Evolutionary conservation across 2,797 vertebrate species (phyloP), one percentile per base, ranked within the genome.

Genomic region (Kryptolebias ocellatus): DNA sequence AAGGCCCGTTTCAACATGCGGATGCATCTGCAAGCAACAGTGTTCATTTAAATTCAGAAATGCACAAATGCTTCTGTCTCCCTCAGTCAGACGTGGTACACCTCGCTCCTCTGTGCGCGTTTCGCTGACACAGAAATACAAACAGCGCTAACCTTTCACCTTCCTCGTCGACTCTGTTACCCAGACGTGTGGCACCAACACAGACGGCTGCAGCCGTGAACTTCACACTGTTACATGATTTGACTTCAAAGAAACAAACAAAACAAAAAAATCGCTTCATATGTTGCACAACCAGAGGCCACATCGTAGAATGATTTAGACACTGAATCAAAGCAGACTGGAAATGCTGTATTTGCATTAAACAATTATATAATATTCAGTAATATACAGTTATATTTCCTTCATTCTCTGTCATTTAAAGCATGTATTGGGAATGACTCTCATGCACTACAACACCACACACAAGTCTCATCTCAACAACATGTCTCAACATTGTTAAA

Each of bases 71-170:
- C 15, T 29, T 71, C 58, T 76, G 72, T 85, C 75, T 74, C 74
- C 72, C 81, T 76, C 72, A 47, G 62, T 71, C 79, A 81, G 76
- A 78, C 46, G 53, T 67, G 75, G 68, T 50, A 72, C 80, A 60
- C 78, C 76, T 70, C 56, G 67, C 70, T 72, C 68, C 65, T 78
- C 76, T 76, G 50, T 49, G 68, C 28, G 60, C 83, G 76, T 89
- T 86, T 86, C 82, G 85, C 78, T 90, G 90, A 89, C 88, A 90
- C 85, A 83, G 86, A 90, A 92, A 92, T 88, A 89, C 89, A 91
- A 90, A 92, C 90, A 87, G 74, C 57, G 20, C 61, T 83, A 51
- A 92, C 87, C 90, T 88, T 78, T 85, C 70, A 90, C 87, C 89
- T 76, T 60, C 24, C 70, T 68, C 8, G 4, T 70, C 16, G 60